These are phyloP conservation scores for Micromys minutus DNA, from an alignment of 2,113 vertebrate species.

Conservation along the genomic window DNA sequence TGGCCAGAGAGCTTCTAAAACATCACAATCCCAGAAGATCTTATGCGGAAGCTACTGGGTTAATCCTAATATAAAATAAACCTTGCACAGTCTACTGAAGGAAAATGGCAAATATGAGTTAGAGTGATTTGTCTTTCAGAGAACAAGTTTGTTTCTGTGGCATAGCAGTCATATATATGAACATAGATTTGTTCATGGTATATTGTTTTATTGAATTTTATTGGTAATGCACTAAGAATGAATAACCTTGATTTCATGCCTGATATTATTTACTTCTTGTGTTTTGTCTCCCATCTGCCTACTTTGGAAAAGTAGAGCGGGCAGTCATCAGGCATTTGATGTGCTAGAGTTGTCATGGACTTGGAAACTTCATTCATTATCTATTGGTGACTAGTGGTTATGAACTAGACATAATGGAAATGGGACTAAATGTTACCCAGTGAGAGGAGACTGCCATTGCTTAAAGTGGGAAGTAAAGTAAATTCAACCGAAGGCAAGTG, in stretches of 20 bases:
- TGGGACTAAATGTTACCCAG: neutral
- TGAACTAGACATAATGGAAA: neutral
- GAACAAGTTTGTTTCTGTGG: neutral
- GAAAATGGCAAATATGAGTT: neutral
- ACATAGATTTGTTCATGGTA: neutral
- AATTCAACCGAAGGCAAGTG: neutral
- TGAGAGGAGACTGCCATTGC: neutral
- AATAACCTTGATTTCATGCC: neutral
- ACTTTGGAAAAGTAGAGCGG: neutral
- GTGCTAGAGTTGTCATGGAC: neutral
- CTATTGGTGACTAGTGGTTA: neutral
- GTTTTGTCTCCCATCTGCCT: neutral
- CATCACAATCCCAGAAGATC: no score
- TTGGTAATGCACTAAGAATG: neutral
- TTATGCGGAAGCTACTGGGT: neutral
- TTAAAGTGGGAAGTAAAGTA: neutral
- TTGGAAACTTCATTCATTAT: neutral
- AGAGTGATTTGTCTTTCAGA: neutral
- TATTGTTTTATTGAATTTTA: conserved; percentile 32
- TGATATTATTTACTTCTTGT: neutral
- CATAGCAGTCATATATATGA: neutral
- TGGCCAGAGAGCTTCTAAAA: neutral
- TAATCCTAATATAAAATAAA: neutral
- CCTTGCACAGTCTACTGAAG: neutral
- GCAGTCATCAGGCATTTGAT: neutral